Conservation (phyloP, 2,888 invertebrate species). For the Hydrotaea diabolus region DNA sequence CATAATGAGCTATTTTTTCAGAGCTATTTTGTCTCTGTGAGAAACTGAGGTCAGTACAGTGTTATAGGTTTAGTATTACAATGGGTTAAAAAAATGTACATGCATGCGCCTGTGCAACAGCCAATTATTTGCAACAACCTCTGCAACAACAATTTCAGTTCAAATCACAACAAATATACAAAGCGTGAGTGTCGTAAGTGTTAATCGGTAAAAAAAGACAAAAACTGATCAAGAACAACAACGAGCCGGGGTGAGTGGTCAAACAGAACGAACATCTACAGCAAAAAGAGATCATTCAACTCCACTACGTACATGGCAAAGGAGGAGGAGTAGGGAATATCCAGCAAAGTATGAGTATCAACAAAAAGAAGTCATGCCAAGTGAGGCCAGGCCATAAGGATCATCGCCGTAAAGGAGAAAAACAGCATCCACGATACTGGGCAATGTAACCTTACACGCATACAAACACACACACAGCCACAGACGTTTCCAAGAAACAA, state of each 20-base stretch:
- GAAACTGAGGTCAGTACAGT: no score
- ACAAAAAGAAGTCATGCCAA: constrained; percentile 32
- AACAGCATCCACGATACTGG: no score
- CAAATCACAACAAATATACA: no score
- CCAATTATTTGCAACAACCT: no score
- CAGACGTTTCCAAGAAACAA: constrained; percentile 17
- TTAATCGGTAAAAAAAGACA: background rate
- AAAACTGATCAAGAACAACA: constrained; percentile 9
- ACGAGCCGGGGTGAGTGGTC: constrained; percentile 16
- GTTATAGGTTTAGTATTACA: no score
- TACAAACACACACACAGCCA: background rate
- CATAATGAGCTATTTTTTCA: no score
- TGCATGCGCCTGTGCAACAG: no score
- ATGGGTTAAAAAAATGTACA: no score
- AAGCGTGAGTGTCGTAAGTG: background rate
- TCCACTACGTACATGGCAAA: constrained; percentile 35
- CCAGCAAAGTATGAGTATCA: constrained; percentile 19
- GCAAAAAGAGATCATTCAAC: constrained; percentile 59
- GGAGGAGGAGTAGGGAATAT: constrained; percentile 24
- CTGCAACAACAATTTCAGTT: no score
- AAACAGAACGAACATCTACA: constrained; percentile 47
- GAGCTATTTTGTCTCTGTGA: no score
- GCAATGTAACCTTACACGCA: background rate
- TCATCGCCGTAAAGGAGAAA: constrained; percentile 16
- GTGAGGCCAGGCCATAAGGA: constrained; percentile 20